Conservation (phyloP, 2,888 invertebrate species). For the Stratiomys singularior region DNA sequence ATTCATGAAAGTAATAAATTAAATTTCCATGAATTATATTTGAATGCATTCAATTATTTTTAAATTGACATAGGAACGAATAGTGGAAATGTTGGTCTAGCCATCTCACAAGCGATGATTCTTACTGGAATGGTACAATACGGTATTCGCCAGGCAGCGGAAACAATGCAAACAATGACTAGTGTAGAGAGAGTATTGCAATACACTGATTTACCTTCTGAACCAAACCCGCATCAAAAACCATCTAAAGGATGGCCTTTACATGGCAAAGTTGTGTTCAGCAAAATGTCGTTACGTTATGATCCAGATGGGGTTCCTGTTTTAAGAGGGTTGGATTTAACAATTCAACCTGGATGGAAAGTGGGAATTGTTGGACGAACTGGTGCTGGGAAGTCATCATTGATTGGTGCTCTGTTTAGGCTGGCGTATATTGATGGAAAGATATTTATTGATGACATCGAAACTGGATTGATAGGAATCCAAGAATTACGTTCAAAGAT, state of each 20-base stretch:
- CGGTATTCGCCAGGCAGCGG: slow-evolving; percentile 76
- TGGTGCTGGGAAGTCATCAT: slow-evolving; percentile 84
- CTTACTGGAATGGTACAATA: slow-evolving; percentile 78
- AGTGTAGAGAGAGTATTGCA: slow-evolving; percentile 78
- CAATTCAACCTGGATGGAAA: slow-evolving; percentile 74
- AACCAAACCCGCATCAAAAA: slow-evolving; percentile 64
- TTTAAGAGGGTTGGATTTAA: slow-evolving; percentile 76
- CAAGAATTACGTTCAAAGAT: slow-evolving; percentile 67
- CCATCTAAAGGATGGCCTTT: slow-evolving; percentile 77
- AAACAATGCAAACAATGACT: slow-evolving; percentile 76
- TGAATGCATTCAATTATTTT: neutral
- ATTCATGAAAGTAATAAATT: slow-evolving; percentile 68
- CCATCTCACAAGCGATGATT: slow-evolving; percentile 75
- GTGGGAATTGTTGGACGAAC: slow-evolving; percentile 86
- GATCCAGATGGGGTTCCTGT: slow-evolving; percentile 71
- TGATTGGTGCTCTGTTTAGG: slow-evolving; percentile 82
- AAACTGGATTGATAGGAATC: slow-evolving; percentile 67
- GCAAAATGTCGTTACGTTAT: slow-evolving; percentile 71
- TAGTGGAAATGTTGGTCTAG: slow-evolving; percentile 77
- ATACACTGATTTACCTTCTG: slow-evolving; percentile 77
- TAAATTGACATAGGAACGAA: slow-evolving; percentile 62
- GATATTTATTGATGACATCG: slow-evolving; percentile 78
- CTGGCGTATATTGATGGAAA: slow-evolving; percentile 77
- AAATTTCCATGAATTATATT: neutral
- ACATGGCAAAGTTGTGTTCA: slow-evolving; percentile 70